Percentiles rank a stretch among this genome's conserved stretches.
phyloP scores from a whole-genome alignment of 2,888 invertebrate genomes.

The Julus scandinavius region DNA sequence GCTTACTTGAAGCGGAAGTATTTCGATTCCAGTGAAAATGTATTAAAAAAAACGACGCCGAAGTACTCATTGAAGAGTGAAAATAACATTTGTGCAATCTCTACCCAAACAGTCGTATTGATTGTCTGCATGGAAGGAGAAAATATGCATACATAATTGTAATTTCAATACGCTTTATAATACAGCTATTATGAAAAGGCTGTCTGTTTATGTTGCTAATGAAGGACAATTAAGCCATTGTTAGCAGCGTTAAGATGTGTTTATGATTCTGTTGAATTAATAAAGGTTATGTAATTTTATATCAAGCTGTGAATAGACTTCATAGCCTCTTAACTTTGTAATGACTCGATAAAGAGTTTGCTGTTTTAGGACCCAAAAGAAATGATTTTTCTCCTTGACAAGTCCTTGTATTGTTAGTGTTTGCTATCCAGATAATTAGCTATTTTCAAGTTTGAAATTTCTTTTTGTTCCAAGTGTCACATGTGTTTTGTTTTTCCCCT shows the following conservation, averaged over 20 bases:
- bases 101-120: too few relatives aligned
- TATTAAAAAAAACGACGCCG: not conserved
- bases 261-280: not conserved
- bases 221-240: not conserved
- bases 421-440: too few relatives aligned
- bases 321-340: not conserved
- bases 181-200: too few relatives aligned
- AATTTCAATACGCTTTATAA: too few relatives aligned
- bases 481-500: too few relatives aligned
- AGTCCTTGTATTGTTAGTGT: not conserved
- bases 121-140: too few relatives aligned
- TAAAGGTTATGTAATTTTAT: not conserved
- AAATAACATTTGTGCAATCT: not conserved
- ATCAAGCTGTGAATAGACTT: not conserved
- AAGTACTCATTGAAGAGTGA: too few relatives aligned
- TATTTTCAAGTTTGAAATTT: too few relatives aligned
- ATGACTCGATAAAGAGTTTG: not conserved
- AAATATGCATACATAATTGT: too few relatives aligned
- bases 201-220: too few relatives aligned
- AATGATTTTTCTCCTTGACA: not conserved
- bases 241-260: not conserved
- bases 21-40: not conserved
- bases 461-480: too few relatives aligned
- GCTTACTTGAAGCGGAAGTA: not conserved
- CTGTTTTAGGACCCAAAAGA: not conserved